These are phyloP conservation scores for Enteromius afrohamiltoni DNA, from an alignment of 2,797 vertebrate species.

Conservation along the genomic window DNA sequence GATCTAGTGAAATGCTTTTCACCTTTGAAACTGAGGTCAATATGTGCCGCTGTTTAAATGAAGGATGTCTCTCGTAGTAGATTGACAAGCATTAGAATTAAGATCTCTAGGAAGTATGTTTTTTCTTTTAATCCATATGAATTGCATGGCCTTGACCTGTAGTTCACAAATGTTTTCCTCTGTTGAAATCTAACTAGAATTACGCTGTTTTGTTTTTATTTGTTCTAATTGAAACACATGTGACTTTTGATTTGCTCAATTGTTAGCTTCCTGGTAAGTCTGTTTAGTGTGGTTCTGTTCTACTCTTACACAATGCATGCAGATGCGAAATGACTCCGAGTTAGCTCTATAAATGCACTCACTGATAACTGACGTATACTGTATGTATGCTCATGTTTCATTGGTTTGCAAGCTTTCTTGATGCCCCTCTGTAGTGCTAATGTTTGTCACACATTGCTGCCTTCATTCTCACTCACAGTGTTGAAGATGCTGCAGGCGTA, in stretches of 20 bases:
- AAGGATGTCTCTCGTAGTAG: conserved; percentile 25
- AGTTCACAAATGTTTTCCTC: conserved; percentile 44
- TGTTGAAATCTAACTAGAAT: conserved; percentile 22
- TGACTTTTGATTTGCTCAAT: conserved; percentile 41
- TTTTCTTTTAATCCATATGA: conserved; percentile 65
- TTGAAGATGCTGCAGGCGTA: conserved; percentile 99
- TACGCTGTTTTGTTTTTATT: conserved; percentile 11
- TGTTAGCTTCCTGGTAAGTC: conserved; percentile 71
- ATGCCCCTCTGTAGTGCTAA: conserved; percentile 76
- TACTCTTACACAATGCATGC: conserved; percentile 75
- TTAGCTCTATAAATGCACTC: conserved; percentile 66
- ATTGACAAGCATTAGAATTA: conserved; percentile 12
- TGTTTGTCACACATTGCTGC: conserved; percentile 90
- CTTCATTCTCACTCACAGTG: conserved; percentile 99
- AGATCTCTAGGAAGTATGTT: conserved; percentile 48
- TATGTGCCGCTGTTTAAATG: conserved; percentile 57
- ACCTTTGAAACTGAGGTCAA: conserved; percentile 18
- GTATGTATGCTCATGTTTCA: conserved; percentile 68
- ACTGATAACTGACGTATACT: conserved; percentile 54
- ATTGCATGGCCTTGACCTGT: conserved; percentile 72
- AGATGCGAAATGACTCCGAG: conserved; percentile 59
- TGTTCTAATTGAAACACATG: conserved; percentile 26
- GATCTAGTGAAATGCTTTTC: conserved; percentile 56
- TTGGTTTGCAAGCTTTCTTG: conserved; percentile 72
- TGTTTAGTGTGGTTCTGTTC: conserved; percentile 62